Evolutionary conservation across 2,888 invertebrate genomes (phyloP).

Genomic region (Synanthedon vespiformis): DNA sequence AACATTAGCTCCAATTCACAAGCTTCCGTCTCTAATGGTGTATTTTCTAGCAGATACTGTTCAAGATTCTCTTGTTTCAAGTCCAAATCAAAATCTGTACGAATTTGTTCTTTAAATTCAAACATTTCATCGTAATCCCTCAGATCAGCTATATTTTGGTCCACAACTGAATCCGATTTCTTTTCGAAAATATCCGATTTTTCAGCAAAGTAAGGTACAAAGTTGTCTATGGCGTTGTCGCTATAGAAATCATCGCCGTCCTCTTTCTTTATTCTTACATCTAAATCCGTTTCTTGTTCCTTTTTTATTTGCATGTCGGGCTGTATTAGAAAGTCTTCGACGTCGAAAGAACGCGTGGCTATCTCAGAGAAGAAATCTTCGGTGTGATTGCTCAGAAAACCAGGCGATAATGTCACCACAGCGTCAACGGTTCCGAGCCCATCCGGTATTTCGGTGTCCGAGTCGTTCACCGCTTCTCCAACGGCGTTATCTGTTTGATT

Average conservation of each 20-base stretch:
- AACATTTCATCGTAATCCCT: conserved; percentile 63
- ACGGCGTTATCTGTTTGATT: conserved; percentile 17
- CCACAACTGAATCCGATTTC: conserved; percentile 58
- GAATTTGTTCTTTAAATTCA: conserved; percentile 46
- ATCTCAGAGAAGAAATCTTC: conserved; percentile 57
- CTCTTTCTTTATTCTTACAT: conserved; percentile 39
- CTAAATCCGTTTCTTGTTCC: conserved; percentile 29
- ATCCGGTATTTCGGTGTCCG: conserved; percentile 7
- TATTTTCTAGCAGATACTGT: conserved; percentile 55
- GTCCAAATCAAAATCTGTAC: conserved; percentile 57
- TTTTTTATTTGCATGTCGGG: conserved; percentile 56
- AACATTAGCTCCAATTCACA: conserved; percentile 53
- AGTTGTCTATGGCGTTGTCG: conserved; percentile 59
- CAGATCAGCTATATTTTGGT: conserved; percentile 71
- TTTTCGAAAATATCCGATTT: conserved; percentile 46
- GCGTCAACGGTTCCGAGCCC: conserved; percentile 25
- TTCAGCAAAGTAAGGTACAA: conserved; percentile 48
- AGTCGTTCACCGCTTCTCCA: not conserved
- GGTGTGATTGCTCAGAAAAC: conserved; percentile 42
- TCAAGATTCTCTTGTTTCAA: conserved; percentile 52
- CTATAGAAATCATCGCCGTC: conserved; percentile 46
- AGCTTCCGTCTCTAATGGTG: conserved; percentile 48
- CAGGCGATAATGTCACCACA: conserved; percentile 50
- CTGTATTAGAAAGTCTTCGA: conserved; percentile 49
- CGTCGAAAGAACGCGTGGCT: conserved; percentile 53